Evolutionary conservation across 1,140 invertebrate genomes (phyloP), one percentile per base, ranked within the genome.

Genomic region (Kradibia gibbosae): DNA sequence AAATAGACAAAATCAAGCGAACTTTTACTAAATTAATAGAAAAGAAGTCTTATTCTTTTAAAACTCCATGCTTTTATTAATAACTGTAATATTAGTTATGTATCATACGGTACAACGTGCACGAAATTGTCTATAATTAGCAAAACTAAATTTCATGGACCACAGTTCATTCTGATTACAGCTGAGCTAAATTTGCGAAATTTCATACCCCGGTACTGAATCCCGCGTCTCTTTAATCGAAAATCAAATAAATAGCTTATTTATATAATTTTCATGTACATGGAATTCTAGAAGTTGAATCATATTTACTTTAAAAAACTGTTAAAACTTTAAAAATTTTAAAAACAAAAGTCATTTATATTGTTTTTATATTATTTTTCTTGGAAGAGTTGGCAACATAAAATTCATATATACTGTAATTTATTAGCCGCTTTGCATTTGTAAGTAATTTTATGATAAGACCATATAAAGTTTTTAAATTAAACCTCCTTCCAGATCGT

Each of bases 361-460:
- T n/a, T n/a, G n/a, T n/a, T n/a, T n/a, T n/a, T n/a, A n/a, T n/a
- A 57, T 2, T 2, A 25, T 25, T 65, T 36, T 36, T 20, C 17
- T 31, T 0, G 5, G 1, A n/a, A 67, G 39, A 67, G 0, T 22
- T n/a, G 0, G 5, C 2, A 67, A n/a, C 17, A 65, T 11, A 0
- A 65, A 36, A 28, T 36, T 65, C 28, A 65, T 65, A 36, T 65
- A 67, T 22, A 7, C 4, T 3, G 7, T 25, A 11, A n/a, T n/a
- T n/a, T 39, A n/a, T 67, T 65, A 36, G 34, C 31, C 60, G n/a
- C 3, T 67, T 67, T 3, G 7, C 20, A 20, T 65, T 65, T 20
- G 22, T 31, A 62, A 62, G 34, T 62, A 62, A 62, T 39, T 65
- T 65, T 65, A 15, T 4, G 22, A 65, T 65, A 65, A 65, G n/a